phyloP scores from a whole-genome alignment of 2,888 invertebrate genomes.

The Capitulum mitella region DNA sequence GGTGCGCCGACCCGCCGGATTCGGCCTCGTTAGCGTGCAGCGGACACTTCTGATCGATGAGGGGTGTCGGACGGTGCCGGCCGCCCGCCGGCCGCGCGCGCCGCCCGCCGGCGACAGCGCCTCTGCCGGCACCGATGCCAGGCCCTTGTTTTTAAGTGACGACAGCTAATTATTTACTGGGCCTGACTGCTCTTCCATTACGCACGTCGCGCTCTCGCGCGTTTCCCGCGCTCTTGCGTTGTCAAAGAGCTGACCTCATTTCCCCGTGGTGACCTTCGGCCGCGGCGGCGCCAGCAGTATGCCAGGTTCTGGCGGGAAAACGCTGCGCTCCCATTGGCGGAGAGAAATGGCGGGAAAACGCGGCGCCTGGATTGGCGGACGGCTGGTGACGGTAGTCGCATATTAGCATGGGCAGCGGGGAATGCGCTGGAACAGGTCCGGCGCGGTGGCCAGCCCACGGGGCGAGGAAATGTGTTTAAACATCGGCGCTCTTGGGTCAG shows the following conservation, averaged over 20 bases:
- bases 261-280: slow-evolving; percentile 2
- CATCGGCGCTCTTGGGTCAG: neutral
- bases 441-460: neutral
- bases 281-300: neutral
- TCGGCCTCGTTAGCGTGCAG: neutral
- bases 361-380: neutral
- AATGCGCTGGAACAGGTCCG: neutral
- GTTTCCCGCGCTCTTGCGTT: slow-evolving; percentile 1
- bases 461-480: neutral
- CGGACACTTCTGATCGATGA: neutral
- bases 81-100: neutral
- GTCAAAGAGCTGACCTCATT: slow-evolving; percentile 10
- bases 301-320: slow-evolving; percentile 17
- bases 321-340: neutral
- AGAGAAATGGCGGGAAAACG: slow-evolving; percentile 6
- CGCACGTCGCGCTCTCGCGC: neutral
- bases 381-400: neutral
- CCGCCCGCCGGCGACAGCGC: neutral
- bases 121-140: neutral
- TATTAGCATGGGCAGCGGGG: neutral
- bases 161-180: slow-evolving; percentile 1
- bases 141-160: neutral
- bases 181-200: neutral
- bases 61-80: neutral
- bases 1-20: neutral